Base-by-base conservation (phyloP, 1,140 invertebrate genomes). In the Scylla paramamosain region DNA sequence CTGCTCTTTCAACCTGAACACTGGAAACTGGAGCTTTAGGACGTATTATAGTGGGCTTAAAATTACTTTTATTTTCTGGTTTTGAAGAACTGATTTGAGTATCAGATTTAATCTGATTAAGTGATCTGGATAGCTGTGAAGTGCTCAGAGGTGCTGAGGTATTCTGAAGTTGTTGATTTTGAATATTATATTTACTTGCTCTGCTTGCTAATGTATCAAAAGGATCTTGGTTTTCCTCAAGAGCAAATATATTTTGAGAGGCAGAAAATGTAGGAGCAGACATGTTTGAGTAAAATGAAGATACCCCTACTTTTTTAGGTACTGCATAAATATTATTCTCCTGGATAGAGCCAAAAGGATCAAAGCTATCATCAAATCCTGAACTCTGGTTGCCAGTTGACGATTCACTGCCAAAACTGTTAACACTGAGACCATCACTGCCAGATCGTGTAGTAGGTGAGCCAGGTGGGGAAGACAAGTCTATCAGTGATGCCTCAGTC, bases 391-490 rank as follows among this genome's bases (percentile, higher is more conserved):
- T 95, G 8, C 94, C 94, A 10, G 93, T 67, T 2, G 94, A 95
- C 0, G 94, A 95, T 77, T 95, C 94, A 88, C 94, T 95, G 48
- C 94, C 94, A 59, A 95, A 92, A 59, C 94, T 95, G 84, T 95
- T 95, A 10, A 95, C 94, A 95, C 94, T 95, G 29, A 95, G 94
- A 39, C 94, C 94, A 92, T 95, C 94, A 46, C 94, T 95, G 39
- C 94, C 94, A 77, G 94, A 95, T 39, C 94, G 86, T 16, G 91
- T 95, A 3, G 94, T 87, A 32, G 94, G 94, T 25, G 94, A 95
- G 14, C 90, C 52, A 52, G 94, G 94, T 46, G 94, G 94, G 12
- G 94, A 95, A n/a, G 94, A 95, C n/a, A 95, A 45, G 91, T 95
- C 94, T 59, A 95, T 95, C 25, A 95, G 52, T 1, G 94, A 88